phyloP scores from a whole-genome alignment of 2,113 vertebrate genomes.

The Cyprinodon brontotheroides region DNA sequence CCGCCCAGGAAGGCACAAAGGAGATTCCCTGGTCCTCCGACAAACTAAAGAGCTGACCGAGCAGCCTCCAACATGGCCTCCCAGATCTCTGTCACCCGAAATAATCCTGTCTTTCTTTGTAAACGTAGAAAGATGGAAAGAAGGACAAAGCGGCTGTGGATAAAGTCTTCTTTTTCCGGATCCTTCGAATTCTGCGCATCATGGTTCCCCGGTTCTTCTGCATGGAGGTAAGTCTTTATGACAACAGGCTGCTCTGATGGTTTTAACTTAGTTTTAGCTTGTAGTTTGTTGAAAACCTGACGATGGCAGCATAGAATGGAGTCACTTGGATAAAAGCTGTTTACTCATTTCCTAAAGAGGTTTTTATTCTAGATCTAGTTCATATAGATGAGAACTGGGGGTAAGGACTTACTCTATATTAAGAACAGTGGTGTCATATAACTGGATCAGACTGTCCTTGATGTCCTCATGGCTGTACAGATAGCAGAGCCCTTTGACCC shows the following conservation, averaged over 20 bases:
- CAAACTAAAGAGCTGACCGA: not conserved
- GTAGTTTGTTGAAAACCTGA: too few species aligned
- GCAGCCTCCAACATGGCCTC: not conserved
- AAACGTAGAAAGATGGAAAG: conserved; percentile 87
- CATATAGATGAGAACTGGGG: too few species aligned
- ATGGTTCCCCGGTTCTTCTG: conserved; percentile 88
- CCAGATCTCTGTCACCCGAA: not conserved
- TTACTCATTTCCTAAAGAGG: too few species aligned
- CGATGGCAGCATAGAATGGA: too few species aligned
- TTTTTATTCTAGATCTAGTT: too few species aligned
- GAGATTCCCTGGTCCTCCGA: not conserved
- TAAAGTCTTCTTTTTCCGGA: conserved; percentile 85
- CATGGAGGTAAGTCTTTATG: conserved; percentile 86
- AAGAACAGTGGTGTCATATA: too few species aligned
- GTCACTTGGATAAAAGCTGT: too few species aligned
- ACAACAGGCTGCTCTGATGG: too few species aligned
- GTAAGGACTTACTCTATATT: too few species aligned
- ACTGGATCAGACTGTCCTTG: too few species aligned
- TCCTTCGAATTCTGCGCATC: conserved; percentile 85
- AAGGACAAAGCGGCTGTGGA: conserved; percentile 92
- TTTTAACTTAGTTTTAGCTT: too few species aligned
- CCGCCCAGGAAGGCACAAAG: too few species aligned
- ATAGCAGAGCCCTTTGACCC: conserved; percentile 36
- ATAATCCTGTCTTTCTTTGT: not conserved
- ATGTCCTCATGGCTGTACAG: not conserved